Evolutionary conservation across 2,113 vertebrate genomes (phyloP), one percentile per base, ranked within the genome.

Genomic region (Phalacrocorax pelagicus): DNA sequence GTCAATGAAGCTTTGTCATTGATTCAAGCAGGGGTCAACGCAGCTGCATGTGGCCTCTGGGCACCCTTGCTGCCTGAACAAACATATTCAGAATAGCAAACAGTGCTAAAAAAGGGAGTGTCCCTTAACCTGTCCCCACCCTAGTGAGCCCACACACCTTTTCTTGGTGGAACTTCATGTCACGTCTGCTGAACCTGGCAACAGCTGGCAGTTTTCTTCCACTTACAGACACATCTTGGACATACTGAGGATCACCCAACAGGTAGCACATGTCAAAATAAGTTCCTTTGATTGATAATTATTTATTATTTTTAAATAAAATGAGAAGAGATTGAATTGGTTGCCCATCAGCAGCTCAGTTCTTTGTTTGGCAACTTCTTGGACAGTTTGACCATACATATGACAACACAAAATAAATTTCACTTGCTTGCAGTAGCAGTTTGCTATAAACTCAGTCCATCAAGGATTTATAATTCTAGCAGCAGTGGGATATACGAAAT

Each of bases 281-380:
- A 87, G 40, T n/a, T 89, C 81, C 40, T 87, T n/a, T 70, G 73
- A 96, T 52, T 79, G 61, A 67, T 14, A 92, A 77, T 47, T 91
- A 79, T 95, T 94, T 96, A 94, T 92, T 96, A 63, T 96, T 95
- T 78, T 97, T 95, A 93, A 97, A 89, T 94, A 95, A 92, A 91
- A 95, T 73, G 61, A 75, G 81, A 96, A 91, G 47, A 91, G 86
- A 61, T n/a, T 57, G 65, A 75, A 85, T 44, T 30, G 49, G 81
- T 95, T 75, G 44, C 74, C 88, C 94, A 92, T 73, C 84, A 96
- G 86, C 94, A 94, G 70, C 58, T 92, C 84, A 86, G 52, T 81
- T 90, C 67, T 82, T 75, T 73, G 79, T 87, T 74, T 87, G 89
- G 84, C 65, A 91, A 22, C 69, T 85, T 91, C 58, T 62, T 65